A percentile compares a stretch with the other conserved stretches of the same genome.
Conservation (phyloP, 2,113 vertebrate species). For the Sturnira hondurensis region DNA sequence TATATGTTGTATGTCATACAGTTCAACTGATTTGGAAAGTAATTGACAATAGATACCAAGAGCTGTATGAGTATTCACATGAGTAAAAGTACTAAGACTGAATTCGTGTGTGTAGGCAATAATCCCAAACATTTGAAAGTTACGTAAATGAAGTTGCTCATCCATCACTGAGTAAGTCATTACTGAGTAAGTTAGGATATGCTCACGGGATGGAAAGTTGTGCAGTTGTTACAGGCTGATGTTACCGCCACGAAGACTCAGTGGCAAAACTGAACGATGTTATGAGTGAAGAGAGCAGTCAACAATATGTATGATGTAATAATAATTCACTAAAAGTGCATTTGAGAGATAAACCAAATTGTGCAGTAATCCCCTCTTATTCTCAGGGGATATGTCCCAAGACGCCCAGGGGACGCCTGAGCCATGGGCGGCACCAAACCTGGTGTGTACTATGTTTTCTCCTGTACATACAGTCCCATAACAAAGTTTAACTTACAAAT, state of each 20-base stretch:
- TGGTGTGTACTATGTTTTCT: neutral
- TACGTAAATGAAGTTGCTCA: slow-evolving; percentile 5
- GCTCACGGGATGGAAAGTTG: neutral
- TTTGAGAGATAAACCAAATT: slow-evolving; percentile 3
- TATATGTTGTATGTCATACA: neutral
- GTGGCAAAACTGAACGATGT: neutral
- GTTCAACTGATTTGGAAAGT: slow-evolving; percentile 20
- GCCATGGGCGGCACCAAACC: neutral
- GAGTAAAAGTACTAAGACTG: neutral
- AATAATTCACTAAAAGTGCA: neutral
- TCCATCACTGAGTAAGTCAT: neutral
- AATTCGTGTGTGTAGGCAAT: slow-evolving; percentile 29
- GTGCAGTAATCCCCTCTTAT: neutral
- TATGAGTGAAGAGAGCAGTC: neutral
- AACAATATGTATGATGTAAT: neutral
- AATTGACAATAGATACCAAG: neutral
- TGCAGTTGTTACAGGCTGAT: neutral
- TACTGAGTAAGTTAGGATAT: neutral
- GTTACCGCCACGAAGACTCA: neutral
- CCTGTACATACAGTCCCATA: neutral
- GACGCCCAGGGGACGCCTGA: neutral
- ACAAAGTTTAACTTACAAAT: neutral
- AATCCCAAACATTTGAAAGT: slow-evolving; percentile 25
- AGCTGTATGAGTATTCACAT: neutral
- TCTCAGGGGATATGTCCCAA: neutral